phyloP scores from a whole-genome alignment of 2,113 vertebrate species.

The Entomyzon cyanotis region DNA sequence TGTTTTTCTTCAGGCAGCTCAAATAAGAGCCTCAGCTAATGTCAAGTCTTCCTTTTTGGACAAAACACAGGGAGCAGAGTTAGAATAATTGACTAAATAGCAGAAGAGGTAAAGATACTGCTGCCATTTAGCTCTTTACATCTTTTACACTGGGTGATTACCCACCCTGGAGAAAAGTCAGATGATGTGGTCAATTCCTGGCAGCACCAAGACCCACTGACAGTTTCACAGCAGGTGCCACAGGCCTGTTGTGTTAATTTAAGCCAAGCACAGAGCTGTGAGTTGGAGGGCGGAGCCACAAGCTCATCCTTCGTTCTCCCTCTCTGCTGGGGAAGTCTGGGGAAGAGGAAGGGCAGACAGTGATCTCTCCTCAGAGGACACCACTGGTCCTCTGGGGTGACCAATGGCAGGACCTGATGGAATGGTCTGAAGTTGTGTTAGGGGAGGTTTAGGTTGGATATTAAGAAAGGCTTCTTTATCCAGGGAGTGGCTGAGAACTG shows the following conservation, averaged over 20 bases:
- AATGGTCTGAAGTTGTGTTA: not conserved
- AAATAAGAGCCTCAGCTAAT: not conserved
- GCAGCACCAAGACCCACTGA: not conserved
- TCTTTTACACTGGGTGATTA: not conserved
- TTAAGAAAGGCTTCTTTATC: not conserved
- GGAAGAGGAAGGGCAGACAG: not conserved
- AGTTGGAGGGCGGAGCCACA: not conserved
- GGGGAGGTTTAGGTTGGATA: not conserved
- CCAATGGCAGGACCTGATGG: not conserved
- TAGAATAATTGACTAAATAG: not conserved
- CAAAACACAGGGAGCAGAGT: not conserved
- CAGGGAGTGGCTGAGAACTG: accelerated
- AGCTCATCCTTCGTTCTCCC: not conserved
- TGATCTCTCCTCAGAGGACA: not conserved
- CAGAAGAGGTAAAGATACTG: not conserved
- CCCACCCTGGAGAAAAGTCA: not conserved
- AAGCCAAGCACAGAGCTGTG: accelerated
- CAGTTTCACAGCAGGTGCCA: not conserved
- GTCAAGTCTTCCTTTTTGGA: not conserved
- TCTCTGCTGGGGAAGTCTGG: accelerated
- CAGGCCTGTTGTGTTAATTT: not conserved
- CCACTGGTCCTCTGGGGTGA: not conserved
- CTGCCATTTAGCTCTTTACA: not conserved
- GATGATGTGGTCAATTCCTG: not conserved
- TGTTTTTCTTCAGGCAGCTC: not conserved